Base-by-base conservation (phyloP, 2,113 vertebrate genomes). In the Alces alces region DNA sequence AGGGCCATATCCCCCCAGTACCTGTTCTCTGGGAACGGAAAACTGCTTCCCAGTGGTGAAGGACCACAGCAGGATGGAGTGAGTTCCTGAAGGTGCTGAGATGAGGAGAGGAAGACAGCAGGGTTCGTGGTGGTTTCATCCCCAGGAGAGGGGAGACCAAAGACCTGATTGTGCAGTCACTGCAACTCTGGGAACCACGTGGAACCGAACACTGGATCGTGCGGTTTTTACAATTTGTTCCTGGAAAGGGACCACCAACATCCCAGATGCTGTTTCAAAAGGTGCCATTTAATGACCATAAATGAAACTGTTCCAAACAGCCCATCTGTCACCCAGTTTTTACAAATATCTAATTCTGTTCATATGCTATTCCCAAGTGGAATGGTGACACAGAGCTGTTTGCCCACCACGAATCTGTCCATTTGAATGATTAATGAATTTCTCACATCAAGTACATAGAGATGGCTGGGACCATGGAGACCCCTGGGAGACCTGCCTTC, bases 341-440 rank as follows among this genome's bases (percentile, higher is more conserved):
- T 94, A n/a, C 88, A 96, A 96, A 92, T 93, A 82, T 94, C 95
- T 90, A 76, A 88, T 97, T 90, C 91, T 66, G 36, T 86, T 88
- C 93, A 78, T 50, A 87, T n/a, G 93, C 90, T 90, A 55, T 43
- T 64, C 94, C 80, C 87, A 85, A 93, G 88, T 43, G 85, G 93
- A 78, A 93, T 47, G 60, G 90, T 73, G 79, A 84, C 80, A 89
- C 43, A 66, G 70, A 80, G 64, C 60, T 96, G 12, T 90, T 88
- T 92, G 36, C 84, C 93, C 76, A 94, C 66, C 39, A 78, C 5
- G 14, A 93, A 79, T 85, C 73, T 82, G 45, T 96, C 84, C 86
- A 33, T 17, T 7, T 30, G 86, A 96, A 80, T 91, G 58, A 97
- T 93, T 78, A 89, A 97, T 86, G 50, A 64, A 39, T 70, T 89